phyloP scores from a whole-genome alignment of 1,140 invertebrate genomes.

The Diachasmimorpha longicaudata region DNA sequence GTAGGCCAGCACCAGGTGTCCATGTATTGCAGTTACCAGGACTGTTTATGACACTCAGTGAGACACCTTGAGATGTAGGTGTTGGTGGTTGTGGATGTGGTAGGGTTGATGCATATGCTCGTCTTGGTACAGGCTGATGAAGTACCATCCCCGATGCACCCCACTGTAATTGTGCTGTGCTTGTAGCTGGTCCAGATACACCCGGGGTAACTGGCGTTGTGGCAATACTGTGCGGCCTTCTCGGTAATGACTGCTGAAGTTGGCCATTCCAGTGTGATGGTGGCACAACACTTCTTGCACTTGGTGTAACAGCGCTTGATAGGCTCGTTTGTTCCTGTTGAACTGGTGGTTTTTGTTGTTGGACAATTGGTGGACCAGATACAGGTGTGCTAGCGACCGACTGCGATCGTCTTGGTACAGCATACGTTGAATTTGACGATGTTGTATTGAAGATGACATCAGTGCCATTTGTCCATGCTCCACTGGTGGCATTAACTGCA shows the following conservation, averaged over 20 bases:
- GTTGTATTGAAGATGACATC: slow-evolving; percentile 25
- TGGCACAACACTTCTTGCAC: background rate
- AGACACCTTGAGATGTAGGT: slow-evolving; percentile 48
- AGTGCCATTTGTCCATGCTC: slow-evolving; percentile 27
- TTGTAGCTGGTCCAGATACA: slow-evolving; percentile 43
- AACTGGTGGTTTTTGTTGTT: slow-evolving; percentile 8
- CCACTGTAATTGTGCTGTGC: slow-evolving; percentile 51
- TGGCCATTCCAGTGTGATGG: slow-evolving; percentile 60
- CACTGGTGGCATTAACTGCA: slow-evolving; percentile 28
- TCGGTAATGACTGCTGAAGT: slow-evolving; percentile 45
- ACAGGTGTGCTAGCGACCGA: slow-evolving; percentile 50
- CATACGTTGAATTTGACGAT: slow-evolving; percentile 39
- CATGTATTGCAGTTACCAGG: slow-evolving; percentile 53
- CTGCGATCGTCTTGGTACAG: slow-evolving; percentile 43
- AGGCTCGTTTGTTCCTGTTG: background rate
- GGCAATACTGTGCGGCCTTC: slow-evolving; percentile 59
- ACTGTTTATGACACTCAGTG: slow-evolving; percentile 42
- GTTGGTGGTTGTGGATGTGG: slow-evolving; percentile 62
- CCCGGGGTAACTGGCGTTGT: slow-evolving; percentile 50
- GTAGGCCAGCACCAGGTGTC: slow-evolving; percentile 45
- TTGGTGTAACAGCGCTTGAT: background rate
- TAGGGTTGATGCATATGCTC: slow-evolving; percentile 55
- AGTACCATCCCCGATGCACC: slow-evolving; percentile 52
- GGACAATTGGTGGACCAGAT: slow-evolving; percentile 35
- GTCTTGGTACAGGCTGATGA: slow-evolving; percentile 54